Conservation (phyloP, 2,888 invertebrate species). For the Dasysyrphus tricinctus region DNA sequence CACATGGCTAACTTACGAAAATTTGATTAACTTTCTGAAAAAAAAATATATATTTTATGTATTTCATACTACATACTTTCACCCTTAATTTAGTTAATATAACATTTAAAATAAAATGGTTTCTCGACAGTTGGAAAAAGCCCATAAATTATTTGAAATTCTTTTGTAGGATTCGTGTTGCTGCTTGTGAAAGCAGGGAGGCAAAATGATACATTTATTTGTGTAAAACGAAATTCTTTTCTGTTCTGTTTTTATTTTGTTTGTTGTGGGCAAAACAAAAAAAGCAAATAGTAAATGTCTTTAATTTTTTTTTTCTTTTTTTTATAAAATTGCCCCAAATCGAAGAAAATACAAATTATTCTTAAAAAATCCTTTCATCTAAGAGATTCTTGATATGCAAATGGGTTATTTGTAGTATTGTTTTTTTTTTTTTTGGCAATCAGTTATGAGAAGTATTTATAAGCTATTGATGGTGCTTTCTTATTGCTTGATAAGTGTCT, state of each 20-base stretch:
- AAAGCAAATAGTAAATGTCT: not conserved
- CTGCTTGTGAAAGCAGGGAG: constrained; percentile 1
- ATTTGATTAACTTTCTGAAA: not conserved
- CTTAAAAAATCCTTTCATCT: not conserved
- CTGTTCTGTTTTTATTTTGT: not conserved
- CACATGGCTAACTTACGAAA: not conserved
- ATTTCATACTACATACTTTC: not conserved
- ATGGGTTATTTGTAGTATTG: not conserved
- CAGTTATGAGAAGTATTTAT: not conserved
- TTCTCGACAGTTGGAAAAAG: constrained; percentile 3
- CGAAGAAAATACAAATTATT: not conserved
- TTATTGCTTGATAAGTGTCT: not conserved
- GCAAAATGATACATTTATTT: constrained; percentile 9
- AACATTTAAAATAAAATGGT: constrained; percentile 45
- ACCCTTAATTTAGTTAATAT: constrained; percentile 31
- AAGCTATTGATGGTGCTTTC: not conserved
- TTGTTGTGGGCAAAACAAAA: not conserved
- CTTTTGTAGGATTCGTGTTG: not conserved
- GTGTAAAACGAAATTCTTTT: not conserved
- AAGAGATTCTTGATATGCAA: not conserved
- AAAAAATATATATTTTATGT: constrained; percentile 23
- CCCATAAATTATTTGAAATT: constrained; percentile 15
- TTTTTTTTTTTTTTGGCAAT: not conserved
- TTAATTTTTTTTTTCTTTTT: not conserved
- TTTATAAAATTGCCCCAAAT: not conserved